A percentile compares a stretch with the other conserved stretches of the same genome.
Evolutionary conservation across 2,888 invertebrate genomes (phyloP).

Genomic region (Fissipunctia ypsillon): DNA sequence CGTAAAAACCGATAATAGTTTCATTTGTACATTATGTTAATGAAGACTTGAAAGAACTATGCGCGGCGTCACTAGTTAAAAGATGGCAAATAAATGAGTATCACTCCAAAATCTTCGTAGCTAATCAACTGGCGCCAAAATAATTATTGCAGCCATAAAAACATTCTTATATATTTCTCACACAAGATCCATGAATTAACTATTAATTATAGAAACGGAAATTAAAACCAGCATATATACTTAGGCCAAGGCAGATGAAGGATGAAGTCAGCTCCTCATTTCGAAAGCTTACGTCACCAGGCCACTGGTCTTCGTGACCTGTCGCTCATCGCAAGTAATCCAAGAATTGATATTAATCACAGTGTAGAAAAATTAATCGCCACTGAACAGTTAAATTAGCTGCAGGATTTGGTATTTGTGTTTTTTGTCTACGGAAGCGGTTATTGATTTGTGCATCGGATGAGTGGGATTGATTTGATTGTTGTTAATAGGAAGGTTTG

Average conservation of each 20-base stretch:
- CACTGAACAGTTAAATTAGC: slow-evolving; percentile 30
- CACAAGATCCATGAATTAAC: slow-evolving; percentile 16
- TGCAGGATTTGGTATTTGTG: slow-evolving; percentile 12
- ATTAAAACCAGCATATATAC: slow-evolving; percentile 35
- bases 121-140: slow-evolving; percentile 41
- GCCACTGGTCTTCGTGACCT: slow-evolving; percentile 62
- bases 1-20: too few species aligned
- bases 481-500: not conserved
- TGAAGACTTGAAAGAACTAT: not conserved
- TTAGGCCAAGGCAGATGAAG: slow-evolving; percentile 46
- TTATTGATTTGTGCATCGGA: slow-evolving; percentile 13
- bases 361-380: slow-evolving; percentile 18
- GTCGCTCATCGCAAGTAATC: slow-evolving; percentile 39
- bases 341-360: slow-evolving; percentile 45
- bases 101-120: not conserved
- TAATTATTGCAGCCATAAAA: slow-evolving; percentile 30
- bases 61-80: not conserved
- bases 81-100: not conserved
- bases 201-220: slow-evolving; percentile 53
- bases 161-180: slow-evolving; percentile 20
- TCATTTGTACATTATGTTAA: not conserved
- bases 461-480: not conserved
- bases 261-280: slow-evolving; percentile 58
- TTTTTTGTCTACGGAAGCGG: slow-evolving; percentile 29
- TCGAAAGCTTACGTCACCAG: slow-evolving; percentile 60